Base-by-base conservation (phyloP, 2,113 vertebrate species). In the Falcunculus frontatus region DNA sequence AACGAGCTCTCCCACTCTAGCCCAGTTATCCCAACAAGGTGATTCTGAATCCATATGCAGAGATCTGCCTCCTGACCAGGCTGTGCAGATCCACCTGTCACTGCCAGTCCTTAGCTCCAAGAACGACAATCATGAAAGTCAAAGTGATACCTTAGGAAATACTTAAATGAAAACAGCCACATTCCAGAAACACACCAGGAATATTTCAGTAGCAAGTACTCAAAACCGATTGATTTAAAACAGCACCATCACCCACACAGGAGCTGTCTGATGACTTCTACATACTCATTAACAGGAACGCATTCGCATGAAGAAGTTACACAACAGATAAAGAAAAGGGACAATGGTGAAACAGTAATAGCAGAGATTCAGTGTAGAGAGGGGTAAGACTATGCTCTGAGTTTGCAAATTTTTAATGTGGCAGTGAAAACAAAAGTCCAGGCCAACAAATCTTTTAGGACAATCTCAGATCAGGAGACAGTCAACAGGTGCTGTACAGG, bases 271-370 rank as follows among this genome's bases (percentile, higher is more conserved):
- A 59, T 30, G 75, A 44, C 16, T 22, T 14, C 37, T 39, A 30
- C 6, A 7, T 6, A 52, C 20, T 62, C 23, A 22, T 4, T 17
- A 53, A 2, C 53, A 64, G 49, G 29, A 77, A 88, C 18, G 29
- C 3, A 29, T 11, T 27, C 0, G 0, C 42, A 25, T 6, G 23
- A 37, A 76, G 35, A 69, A 35, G 22, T 67, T 52, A 78, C 27
- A 53, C 29, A 84, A 49, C 3, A 6, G 41, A 20, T 16, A 6
- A 60, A 73, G 16, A 39, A 70, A 60, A 47, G 21, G 29, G 41
- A 32, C 25, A 65, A 19, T 0, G 1, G 9, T 21, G 29, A n/a
- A 72, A 67, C 2, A 68, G 14, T 22, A 50, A 13, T 1, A 11
- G 19, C 35, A 60, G 20, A 6, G 10, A 68, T 23, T 49, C 29